Evolutionary conservation across 2,113 vertebrate species (phyloP), one percentile per base, ranked within the genome.

Genomic region (Origma solitaria): DNA sequence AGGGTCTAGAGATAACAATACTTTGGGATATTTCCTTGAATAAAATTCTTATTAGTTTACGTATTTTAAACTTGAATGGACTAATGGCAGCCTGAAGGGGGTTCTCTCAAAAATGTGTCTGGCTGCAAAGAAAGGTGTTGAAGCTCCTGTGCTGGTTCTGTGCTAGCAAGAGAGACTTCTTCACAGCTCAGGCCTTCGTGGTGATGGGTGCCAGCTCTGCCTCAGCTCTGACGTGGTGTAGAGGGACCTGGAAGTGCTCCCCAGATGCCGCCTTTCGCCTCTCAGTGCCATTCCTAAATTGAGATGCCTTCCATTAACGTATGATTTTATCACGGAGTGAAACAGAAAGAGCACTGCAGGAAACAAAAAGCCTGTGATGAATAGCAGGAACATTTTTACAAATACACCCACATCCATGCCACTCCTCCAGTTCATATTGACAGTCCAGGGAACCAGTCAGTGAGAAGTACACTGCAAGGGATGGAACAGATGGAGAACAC

Each of bases 401-500:
- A 88, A 88, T 61, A 50, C 18, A 50, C 31, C 38, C 38, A 70
- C 35, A 73, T 47, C 37, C 33, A 30, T 1, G 3, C 11, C 60
- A 14, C 21, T 90, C 68, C 58, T 80, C 70, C 37, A 54, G 40
- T 77, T 90, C 73, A 30, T 50, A 65, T 0, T 61, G 82, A 82
- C 54, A 64, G 25, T 61, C 40, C 58, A 27, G 42, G 54, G 66
- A 90, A 56, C 31, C 45, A 83, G 80, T 57, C 53, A 60, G 45
- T 33, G 23, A 73, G 64, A 88, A 82, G 56, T 24, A 50, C 38
- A 65, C 78, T 88, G 53, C 0, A 11, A 94, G 54, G 18, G 15
- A 30, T 5, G 3, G 33, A 94, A 77, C 75, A 93, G 90, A 93
- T 80, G 92, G 71, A 70, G 56, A 85, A 50, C 37, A 50, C 31